These are phyloP conservation scores for Vanessa cardui DNA, from an alignment of 2,888 invertebrate species.

Conservation along the genomic window DNA sequence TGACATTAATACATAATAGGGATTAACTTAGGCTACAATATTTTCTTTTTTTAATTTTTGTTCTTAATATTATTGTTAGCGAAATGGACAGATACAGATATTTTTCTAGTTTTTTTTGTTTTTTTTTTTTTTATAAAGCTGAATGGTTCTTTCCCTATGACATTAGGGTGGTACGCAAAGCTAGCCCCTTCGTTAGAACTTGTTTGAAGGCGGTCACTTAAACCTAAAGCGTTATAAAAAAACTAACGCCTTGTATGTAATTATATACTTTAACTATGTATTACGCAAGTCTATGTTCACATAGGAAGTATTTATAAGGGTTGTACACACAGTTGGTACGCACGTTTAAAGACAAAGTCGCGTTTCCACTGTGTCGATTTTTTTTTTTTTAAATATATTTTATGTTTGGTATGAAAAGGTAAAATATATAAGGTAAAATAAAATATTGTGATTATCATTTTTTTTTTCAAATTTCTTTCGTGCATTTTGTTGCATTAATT, in stretches of 20 bases:
- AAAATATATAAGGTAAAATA: no score
- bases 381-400: no score
- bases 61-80: no score
- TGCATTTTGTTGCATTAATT: no score
- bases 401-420: not conserved
- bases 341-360: conserved; percentile 48
- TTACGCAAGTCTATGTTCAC: conserved; percentile 12
- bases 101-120: no score
- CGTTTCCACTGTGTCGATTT: conserved; percentile 42
- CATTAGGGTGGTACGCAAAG: not conserved
- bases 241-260: conserved; percentile 30
- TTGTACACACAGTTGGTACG: conserved; percentile 46
- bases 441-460: not conserved
- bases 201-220: conserved; percentile 33
- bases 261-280: conserved; percentile 27
- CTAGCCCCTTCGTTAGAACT: conserved; percentile 17
- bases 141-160: not conserved
- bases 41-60: no score
- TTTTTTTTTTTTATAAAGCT: not conserved
- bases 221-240: conserved; percentile 23
- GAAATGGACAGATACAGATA: no score
- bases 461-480: no score
- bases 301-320: conserved; percentile 37
- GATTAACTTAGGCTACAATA: no score
- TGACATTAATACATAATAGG: no score